A percentile compares a stretch with the other conserved stretches of the same genome.
Conservation (phyloP, 2,888 invertebrate genomes). For the Phalera bucephala region DNA sequence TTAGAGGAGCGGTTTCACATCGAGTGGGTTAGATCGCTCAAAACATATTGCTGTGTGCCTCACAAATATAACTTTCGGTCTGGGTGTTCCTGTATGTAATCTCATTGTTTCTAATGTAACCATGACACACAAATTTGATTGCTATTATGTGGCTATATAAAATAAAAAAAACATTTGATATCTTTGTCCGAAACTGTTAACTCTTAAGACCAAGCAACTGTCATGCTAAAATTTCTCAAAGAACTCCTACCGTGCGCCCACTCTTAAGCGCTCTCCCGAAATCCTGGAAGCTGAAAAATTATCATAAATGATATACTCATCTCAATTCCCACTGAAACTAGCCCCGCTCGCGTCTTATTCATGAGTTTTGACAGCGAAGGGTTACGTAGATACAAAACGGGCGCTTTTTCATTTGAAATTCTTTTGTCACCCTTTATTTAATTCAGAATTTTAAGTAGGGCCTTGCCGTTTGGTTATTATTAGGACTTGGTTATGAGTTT, state of each 20-base stretch:
- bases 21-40: too few species aligned
- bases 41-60: too few species aligned
- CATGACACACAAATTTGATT: too few species aligned
- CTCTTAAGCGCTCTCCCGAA: conserved; percentile 8
- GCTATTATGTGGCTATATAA: too few species aligned
- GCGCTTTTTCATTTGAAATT: conserved; percentile 34
- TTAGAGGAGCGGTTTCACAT: too few species aligned
- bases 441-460: conserved; percentile 33
- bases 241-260: not conserved
- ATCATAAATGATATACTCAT: conserved; percentile 40
- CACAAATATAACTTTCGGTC: too few species aligned
- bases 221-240: not conserved
- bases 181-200: too few species aligned
- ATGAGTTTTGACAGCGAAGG: conserved; percentile 42
- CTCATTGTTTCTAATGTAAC: too few species aligned
- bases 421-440: conserved; percentile 33
- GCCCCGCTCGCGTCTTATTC: conserved; percentile 39
- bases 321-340: conserved; percentile 35
- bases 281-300: conserved; percentile 26
- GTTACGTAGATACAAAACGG: conserved; percentile 36
- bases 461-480: conserved; percentile 6
- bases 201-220: too few species aligned
- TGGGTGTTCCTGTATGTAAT: too few species aligned
- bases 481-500: not conserved
- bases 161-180: too few species aligned